Conservation (phyloP, 2,888 invertebrate genomes). For the Rhamphomyia laevipes region DNA sequence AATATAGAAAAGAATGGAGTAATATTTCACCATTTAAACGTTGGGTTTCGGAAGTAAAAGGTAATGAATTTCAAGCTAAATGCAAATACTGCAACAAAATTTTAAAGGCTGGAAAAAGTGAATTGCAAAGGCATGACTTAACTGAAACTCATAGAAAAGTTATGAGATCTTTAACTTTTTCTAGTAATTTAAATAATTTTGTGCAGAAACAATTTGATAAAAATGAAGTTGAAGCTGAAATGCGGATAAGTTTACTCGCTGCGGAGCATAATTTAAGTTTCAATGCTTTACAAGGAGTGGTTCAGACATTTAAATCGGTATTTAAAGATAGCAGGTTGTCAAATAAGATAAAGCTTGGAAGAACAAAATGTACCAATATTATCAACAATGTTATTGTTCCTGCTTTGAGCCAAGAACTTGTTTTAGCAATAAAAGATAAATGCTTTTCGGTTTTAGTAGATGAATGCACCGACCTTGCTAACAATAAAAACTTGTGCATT, state of each 20-base stretch:
- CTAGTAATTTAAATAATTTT: background rate
- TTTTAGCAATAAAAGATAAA: background rate
- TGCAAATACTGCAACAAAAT: no score
- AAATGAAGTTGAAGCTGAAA: background rate
- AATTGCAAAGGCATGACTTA: background rate
- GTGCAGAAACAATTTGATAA: background rate
- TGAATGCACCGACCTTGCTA: background rate
- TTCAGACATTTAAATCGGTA: background rate
- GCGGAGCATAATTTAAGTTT: background rate
- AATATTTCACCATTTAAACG: no score
- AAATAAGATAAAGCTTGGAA: background rate
- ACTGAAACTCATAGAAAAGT: background rate
- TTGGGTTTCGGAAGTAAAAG: no score
- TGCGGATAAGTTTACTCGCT: background rate
- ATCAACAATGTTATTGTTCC: background rate
- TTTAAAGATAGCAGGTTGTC: background rate
- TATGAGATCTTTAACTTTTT: background rate
- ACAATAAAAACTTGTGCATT: background rate
- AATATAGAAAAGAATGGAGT: no score
- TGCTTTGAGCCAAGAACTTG: background rate
- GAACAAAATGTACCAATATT: background rate
- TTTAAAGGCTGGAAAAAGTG: background rate
- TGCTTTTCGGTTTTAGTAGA: background rate
- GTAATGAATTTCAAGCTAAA: no score
- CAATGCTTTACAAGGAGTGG: background rate